Base-by-base conservation (phyloP, 2,113 vertebrate genomes). In the Etheostoma spectabile region DNA sequence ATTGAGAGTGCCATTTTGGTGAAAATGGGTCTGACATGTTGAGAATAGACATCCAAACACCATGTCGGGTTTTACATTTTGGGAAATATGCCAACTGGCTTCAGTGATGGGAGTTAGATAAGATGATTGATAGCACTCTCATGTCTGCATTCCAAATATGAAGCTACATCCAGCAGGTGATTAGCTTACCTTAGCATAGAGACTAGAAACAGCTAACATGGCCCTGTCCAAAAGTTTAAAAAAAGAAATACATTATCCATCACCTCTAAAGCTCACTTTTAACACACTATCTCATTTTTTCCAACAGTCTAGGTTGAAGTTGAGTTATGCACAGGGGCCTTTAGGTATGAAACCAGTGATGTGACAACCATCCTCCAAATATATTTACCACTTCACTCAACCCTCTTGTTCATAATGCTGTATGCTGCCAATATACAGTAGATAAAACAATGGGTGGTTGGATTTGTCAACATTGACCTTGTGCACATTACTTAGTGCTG, bases 381-480 rank as follows among this genome's bases (percentile, higher is more conserved):
- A 59, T 72, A 27, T 52, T 46, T 16, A 12, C 38, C 49, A 35
- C 62, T 52, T 51, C 62, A 80, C 53, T 63, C 56, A 33, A 2
- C 7, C 10, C 46, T 24, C 19, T 45, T 55, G 73, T 19, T 6
- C 57, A 42, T 18, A 46, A 3, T 3, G 2, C 19, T 15, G 38
- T n/a, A 30, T 30, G 30, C 30, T 30, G 57, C 22, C 27, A 13
- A 6, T 46, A 35, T 60, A n/a, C n/a, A n/a, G n/a, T n/a, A 48
- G 57, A 56, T 74, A 42, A 38, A 69, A 51, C 65, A 68, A 46
- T 56, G 55, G 59, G 74, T 7, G n/a, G 33, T 77, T 51, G 46
- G 38, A 45, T 3, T 4, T n/a, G n/a, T 57, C 27, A 60, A 35
- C 63, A n/a, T 18, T 68, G 56, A 87, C 56, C 33, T 51, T 64